phyloP scores from a whole-genome alignment of 2,888 invertebrate species.

The Fissipunctia ypsillon region DNA sequence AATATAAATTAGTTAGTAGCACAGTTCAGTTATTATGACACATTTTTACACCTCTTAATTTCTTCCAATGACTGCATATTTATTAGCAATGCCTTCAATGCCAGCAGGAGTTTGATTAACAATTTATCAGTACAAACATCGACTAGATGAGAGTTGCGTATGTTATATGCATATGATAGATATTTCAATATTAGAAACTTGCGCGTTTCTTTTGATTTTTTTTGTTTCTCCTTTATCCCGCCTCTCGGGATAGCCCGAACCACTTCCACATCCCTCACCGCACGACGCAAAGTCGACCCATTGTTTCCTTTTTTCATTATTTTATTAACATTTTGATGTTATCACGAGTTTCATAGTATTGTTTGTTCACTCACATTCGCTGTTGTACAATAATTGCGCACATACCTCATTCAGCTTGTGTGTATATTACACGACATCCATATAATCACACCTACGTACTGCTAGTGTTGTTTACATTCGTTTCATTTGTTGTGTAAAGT shows the following conservation, averaged over 20 bases:
- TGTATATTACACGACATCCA: conserved; percentile 65
- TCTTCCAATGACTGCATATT: conserved; percentile 73
- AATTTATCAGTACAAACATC: conserved; percentile 74
- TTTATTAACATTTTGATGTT: conserved; percentile 73
- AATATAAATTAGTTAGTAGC: conserved; percentile 72
- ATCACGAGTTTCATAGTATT: conserved; percentile 62
- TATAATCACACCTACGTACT: conserved; percentile 64
- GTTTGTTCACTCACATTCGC: conserved; percentile 67
- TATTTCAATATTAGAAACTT: conserved; percentile 60
- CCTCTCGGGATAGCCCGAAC: conserved; percentile 52
- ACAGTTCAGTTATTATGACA: conserved; percentile 68
- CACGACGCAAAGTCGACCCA: conserved; percentile 89
- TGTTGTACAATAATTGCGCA: conserved; percentile 71
- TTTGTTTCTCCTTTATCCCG: conserved; percentile 46
- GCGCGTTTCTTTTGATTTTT: conserved; percentile 46
- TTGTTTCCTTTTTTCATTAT: conserved; percentile 78
- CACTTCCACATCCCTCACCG: conserved; percentile 76
- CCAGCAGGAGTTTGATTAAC: conserved; percentile 76
- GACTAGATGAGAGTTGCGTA: conserved; percentile 68
- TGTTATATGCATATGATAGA: conserved; percentile 70
- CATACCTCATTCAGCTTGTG: conserved; percentile 68
- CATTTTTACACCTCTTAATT: conserved; percentile 65
- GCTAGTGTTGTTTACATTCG: conserved; percentile 69
- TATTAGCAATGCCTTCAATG: conserved; percentile 75
- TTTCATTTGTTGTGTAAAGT: conserved; percentile 67